These are phyloP conservation scores for Pogonomyrmex barbatus DNA, from an alignment of 1,140 invertebrate species.

Conservation along the genomic window DNA sequence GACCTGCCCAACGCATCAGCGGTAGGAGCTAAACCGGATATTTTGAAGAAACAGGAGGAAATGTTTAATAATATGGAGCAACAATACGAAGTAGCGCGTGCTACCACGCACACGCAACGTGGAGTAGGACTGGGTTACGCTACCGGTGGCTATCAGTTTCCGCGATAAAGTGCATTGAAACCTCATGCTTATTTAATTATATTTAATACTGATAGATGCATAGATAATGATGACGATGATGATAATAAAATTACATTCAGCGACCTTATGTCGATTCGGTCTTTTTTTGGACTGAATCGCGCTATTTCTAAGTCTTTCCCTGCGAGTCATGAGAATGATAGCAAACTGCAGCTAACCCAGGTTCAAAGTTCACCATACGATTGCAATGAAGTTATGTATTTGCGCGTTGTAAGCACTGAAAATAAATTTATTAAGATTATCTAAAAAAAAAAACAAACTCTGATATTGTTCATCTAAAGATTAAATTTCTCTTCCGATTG, in stretches of 20 bases:
- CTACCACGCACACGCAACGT: conserved; percentile 96
- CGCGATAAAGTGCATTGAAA: conserved; percentile 80
- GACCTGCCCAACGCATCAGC: conserved; percentile 81
- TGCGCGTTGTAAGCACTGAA: conserved; percentile 47
- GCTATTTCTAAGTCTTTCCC: conserved; percentile 37
- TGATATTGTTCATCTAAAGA: neutral
- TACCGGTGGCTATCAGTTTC: conserved; percentile 84
- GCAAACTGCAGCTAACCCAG: neutral
- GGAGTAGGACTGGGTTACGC: conserved; percentile 95
- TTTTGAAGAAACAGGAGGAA: conserved; percentile 94
- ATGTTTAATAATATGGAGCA: conserved; percentile 96
- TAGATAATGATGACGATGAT: too few relatives aligned
- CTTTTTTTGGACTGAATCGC: neutral
- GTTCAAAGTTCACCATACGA: conserved; percentile 32
- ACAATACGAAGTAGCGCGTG: conserved; percentile 97
- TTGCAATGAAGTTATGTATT: conserved; percentile 46
- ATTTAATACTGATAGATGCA: conserved; percentile 53
- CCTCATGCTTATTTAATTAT: conserved; percentile 33
- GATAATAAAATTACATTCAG: conserved; percentile 34
- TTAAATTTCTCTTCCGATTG: neutral
- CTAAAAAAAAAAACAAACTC: conserved; percentile 26
- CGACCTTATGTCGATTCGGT: conserved; percentile 21
- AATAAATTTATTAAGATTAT: conserved; percentile 65
- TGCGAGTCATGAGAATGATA: neutral
- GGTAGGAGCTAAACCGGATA: conserved; percentile 86